Evolutionary conservation across 1,140 invertebrate genomes (phyloP).

Genomic region (Hestina assimilis): DNA sequence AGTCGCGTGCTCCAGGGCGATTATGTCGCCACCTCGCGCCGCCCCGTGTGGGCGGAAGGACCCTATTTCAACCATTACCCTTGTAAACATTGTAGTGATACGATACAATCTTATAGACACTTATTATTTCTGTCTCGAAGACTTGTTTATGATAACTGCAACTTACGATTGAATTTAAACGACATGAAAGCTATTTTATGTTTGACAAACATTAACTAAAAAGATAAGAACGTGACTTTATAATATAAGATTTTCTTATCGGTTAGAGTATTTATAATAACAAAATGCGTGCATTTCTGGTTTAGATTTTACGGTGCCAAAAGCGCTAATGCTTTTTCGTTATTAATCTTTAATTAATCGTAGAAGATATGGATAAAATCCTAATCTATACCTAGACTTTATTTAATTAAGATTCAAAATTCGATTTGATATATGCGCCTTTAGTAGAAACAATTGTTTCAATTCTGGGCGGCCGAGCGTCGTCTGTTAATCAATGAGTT

Average conservation of each 20-base stretch:
- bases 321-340: no score
- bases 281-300: no score
- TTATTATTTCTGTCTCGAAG: slow-evolving; percentile 19
- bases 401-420: no score
- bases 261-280: no score
- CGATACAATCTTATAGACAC: slow-evolving; percentile 28
- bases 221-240: background rate
- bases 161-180: background rate
- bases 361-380: no score
- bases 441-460: no score
- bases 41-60: slow-evolving; percentile 27
- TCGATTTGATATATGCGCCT: no score
- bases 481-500: no score
- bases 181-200: background rate
- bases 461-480: no score
- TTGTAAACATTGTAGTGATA: slow-evolving; percentile 32
- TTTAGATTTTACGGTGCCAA: no score
- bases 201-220: background rate
- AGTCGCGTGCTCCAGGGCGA: slow-evolving; percentile 51
- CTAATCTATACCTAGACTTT: no score
- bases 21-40: slow-evolving; percentile 42
- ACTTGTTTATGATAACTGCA: background rate
- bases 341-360: no score
- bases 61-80: slow-evolving; percentile 29
- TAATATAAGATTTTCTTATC: background rate